Evolutionary conservation across 2,888 invertebrate species (phyloP).

Genomic region (Podotricha telesiphe): DNA sequence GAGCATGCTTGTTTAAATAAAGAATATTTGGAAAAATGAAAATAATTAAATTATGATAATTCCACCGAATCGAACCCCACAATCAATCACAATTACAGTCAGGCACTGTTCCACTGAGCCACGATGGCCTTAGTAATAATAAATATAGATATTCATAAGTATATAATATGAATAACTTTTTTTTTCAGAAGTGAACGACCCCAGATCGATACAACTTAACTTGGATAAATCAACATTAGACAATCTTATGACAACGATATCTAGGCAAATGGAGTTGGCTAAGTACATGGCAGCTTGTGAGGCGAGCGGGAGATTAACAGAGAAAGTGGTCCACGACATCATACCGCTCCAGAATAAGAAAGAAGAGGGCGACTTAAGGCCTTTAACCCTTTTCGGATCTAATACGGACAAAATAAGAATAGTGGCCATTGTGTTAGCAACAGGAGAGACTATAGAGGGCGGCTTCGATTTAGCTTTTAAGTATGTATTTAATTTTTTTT

Average conservation of each 20-base stretch:
- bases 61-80: no score
- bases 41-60: no score
- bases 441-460: slow-evolving; percentile 86
- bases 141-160: not conserved
- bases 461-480: slow-evolving; percentile 88
- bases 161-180: not conserved
- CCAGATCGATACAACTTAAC: slow-evolving; percentile 86
- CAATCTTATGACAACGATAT: slow-evolving; percentile 90
- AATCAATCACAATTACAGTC: no score
- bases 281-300: slow-evolving; percentile 88
- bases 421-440: slow-evolving; percentile 86
- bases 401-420: slow-evolving; percentile 87
- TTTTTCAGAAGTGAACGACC: slow-evolving; percentile 70
- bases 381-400: slow-evolving; percentile 89
- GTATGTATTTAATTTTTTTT: slow-evolving; percentile 61
- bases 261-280: slow-evolving; percentile 91
- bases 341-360: slow-evolving; percentile 58
- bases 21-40: no score
- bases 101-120: no score
- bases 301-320: slow-evolving; percentile 73
- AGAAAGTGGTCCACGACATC: slow-evolving; percentile 64
- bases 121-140: not conserved
- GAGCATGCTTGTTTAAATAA: no score
- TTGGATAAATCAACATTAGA: slow-evolving; percentile 88
- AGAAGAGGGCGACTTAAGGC: slow-evolving; percentile 58